Base-by-base conservation (phyloP, 2,888 invertebrate species). In the Agrilus mali region DNA sequence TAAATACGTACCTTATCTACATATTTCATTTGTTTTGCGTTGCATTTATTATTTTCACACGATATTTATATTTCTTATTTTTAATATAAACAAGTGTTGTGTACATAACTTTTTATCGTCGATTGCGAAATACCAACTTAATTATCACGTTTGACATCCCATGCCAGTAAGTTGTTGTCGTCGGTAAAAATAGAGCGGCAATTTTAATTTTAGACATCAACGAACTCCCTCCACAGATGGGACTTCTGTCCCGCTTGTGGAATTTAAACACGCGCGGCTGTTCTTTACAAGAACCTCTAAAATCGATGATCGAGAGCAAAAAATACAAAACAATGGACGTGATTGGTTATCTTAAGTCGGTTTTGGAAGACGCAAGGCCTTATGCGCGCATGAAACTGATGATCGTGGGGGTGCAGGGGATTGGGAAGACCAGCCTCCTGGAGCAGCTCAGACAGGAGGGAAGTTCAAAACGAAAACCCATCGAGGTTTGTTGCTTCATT, bases 331-430 rank as follows among this genome's bases (percentile, higher is more conserved):
- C 96, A 1, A 88, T 90, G 78, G 96, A 97, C 62, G 82, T 88
- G 17, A 82, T 97, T 38, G 89, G 87, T 0, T 97, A 96, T 63
- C 74, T 98, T 14, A 90, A 93, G 66, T 85, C 85, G 0, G 86
- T 85, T 14, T 66, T 83, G 51, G 89, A 90, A 63, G 88, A 90
- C 67, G 95, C 97, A 0, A 81, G 86, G 54, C 86, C 89, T 0
- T 97, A 97, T 65, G 86, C 93, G 1, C 74, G 93, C 43, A 87
- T 98, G 86, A 95, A 96, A 64, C 72, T 98, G 14, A 93, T 93
- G 92, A 82, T 96, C 39, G 95, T 95, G 0, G 95, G 96, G 0
- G 79, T 88, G 2, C 92, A 94, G 67, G 81, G 81, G 7, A 80
- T 80, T 48, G 78, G 78, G 14, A 98, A 98, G 67, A 97, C 97